Base-by-base conservation (phyloP, 2,888 invertebrate genomes). In the Apodemia duryi region DNA sequence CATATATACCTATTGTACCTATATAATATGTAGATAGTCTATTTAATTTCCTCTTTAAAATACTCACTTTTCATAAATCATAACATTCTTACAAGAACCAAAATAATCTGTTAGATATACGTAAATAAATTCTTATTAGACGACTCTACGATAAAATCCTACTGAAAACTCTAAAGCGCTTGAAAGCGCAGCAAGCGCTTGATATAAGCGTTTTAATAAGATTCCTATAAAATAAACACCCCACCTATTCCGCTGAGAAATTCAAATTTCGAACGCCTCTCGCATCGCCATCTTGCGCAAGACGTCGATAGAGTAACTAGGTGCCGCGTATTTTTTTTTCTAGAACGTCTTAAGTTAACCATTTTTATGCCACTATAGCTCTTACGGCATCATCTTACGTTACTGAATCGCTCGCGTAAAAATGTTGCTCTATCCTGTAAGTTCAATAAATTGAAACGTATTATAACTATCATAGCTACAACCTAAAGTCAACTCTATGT, bases 291-390 rank as follows among this genome's bases (percentile, higher is more conserved):
- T 91, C 91, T 91, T 90, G 84, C 83, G 80, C 91, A 91, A 91
- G 87, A 91, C 91, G 91, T 91, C 90, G 90, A 85, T 75, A 77
- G 83, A 88, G 90, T 88, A 88, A 88, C 57, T 88, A 86, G 83
- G 83, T 83, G 84, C 80, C 83, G 85, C 88, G 83, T 85, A 81
- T 80, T 78, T 79, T 78, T 78, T 80, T 81, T 76, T 74, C 74
- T 75, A 72, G 76, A 91, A 91, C 89, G 91, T 91, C 91, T 90
- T 88, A 91, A 88, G 89, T 90, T 86, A 77, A 70, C 72, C 69
- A 89, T 91, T 91, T 91, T 91, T 91, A 84, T 81, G 88, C 88
- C 80, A 91, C 90, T 91, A 84, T 91, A 83, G 89, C 85, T 83
- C 90, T 90, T 91, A 91, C 83, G 82, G 77, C 87, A 75, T 82